Percentiles rank a stretch among this genome's conserved stretches.
Evolutionary conservation across 2,888 invertebrate species (phyloP).

Genomic region (Drosophila flavopinicola): DNA sequence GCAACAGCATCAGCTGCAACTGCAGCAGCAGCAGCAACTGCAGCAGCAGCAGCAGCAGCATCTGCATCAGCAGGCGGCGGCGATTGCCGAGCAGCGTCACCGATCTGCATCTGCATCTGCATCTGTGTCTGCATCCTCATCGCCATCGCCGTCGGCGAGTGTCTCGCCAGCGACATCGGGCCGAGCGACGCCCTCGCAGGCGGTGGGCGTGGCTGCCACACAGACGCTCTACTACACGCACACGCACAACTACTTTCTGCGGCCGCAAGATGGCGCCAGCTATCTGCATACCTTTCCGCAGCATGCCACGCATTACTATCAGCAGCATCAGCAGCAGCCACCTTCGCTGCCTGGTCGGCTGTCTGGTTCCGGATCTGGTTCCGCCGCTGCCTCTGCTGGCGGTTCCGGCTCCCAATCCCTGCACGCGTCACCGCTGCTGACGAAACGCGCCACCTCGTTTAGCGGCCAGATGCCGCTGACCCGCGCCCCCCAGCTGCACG

Average conservation of each 20-base stretch:
- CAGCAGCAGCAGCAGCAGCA: too few species aligned
- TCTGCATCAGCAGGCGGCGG: slow-evolving; percentile 85
- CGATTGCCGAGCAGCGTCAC: slow-evolving; percentile 51
- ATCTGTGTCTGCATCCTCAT: slow-evolving; percentile 71
- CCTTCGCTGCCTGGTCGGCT: slow-evolving; percentile 54
- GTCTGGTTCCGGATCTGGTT: slow-evolving; percentile 39
- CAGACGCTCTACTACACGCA: slow-evolving; percentile 61
- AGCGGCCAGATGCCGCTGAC: slow-evolving; percentile 81
- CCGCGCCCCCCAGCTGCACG: slow-evolving; percentile 61
- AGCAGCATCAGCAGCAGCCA: slow-evolving; percentile 60
- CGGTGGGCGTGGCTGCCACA: slow-evolving; percentile 62
- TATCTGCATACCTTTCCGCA: slow-evolving; percentile 83
- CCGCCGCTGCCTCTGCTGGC: slow-evolving; percentile 39
- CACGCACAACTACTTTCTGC: slow-evolving; percentile 75
- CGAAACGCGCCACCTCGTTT: slow-evolving; percentile 82
- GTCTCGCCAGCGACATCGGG: slow-evolving; percentile 66
- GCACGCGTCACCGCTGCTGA: slow-evolving; percentile 81
- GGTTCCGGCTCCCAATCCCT: slow-evolving; percentile 75
- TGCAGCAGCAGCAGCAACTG: slow-evolving; percentile 86
- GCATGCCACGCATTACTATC: slow-evolving; percentile 61
- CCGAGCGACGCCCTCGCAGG: slow-evolving; percentile 73
- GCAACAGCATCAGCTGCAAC: slow-evolving; percentile 85
- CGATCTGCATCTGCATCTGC: slow-evolving; percentile 73
- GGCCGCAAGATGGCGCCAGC: slow-evolving; percentile 72
- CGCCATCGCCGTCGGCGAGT: slow-evolving; percentile 71